Conservation (phyloP, 2,113 vertebrate species). For the Periophthalmus modestus region DNA sequence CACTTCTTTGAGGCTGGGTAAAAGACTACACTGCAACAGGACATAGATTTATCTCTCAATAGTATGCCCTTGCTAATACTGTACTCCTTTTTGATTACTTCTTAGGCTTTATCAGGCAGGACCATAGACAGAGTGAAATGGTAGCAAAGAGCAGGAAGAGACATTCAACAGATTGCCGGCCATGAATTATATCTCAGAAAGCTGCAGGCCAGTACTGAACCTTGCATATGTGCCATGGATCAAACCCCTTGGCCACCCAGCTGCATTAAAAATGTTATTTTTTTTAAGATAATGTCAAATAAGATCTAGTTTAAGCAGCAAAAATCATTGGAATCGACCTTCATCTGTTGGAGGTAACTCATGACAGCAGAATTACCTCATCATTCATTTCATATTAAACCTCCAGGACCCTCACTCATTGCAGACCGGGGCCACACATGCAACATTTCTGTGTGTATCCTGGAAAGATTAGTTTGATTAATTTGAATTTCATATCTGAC, state of each 20-base stretch:
- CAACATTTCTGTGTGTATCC: constrained; percentile 36
- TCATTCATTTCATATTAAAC: constrained; percentile 34
- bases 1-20: no score
- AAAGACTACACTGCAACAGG: no score
- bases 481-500: constrained; percentile 57
- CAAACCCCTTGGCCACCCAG: not conserved
- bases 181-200: not conserved
- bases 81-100: no score
- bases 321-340: constrained; percentile 9
- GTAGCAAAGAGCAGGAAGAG: no score
- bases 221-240: no score
- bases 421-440: constrained; percentile 9
- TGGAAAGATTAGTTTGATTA: constrained; percentile 53
- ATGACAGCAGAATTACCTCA: constrained; percentile 16
- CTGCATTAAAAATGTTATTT: not conserved
- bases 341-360: constrained; percentile 19
- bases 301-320: not conserved
- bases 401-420: constrained; percentile 3
- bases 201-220: no score
- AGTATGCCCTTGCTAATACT: no score
- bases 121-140: no score
- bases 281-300: not conserved
- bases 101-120: no score
- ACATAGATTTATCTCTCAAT: no score
- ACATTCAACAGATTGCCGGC: no score